These are phyloP conservation scores for Microplitis deprimator DNA, from an alignment of 2,888 invertebrate species.

Conservation along the genomic window DNA sequence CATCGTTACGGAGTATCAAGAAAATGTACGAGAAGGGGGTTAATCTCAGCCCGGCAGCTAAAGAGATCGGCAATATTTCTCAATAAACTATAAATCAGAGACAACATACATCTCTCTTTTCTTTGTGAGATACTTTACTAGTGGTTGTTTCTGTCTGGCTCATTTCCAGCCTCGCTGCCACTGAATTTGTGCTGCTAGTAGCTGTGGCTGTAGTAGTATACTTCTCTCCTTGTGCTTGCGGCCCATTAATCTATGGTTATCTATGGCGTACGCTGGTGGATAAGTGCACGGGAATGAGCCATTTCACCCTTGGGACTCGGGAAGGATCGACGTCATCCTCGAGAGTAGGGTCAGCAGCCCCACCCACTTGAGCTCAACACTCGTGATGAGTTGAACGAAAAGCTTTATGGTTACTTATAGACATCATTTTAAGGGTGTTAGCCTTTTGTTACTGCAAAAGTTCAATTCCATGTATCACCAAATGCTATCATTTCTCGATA, in stretches of 20 bases:
- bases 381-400: constrained; percentile 14
- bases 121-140: constrained; percentile 35
- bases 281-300: constrained; percentile 71
- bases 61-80: constrained; percentile 68
- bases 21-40: constrained; percentile 54
- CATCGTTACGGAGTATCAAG: constrained; percentile 23
- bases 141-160: constrained; percentile 44
- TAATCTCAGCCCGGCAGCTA: constrained; percentile 62
- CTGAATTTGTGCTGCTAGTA: too few species aligned
- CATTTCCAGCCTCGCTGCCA: constrained; percentile 44
- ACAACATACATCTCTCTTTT: constrained; percentile 54
- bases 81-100: constrained; percentile 71
- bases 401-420: constrained; percentile 2
- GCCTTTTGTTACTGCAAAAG: neutral
- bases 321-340: constrained; percentile 51
- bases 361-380: constrained; percentile 16
- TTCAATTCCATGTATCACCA: neutral
- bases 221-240: constrained; percentile 56
- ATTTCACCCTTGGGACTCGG: constrained; percentile 71
- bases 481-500: neutral
- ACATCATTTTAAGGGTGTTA: constrained; percentile 1
- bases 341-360: constrained; percentile 39
- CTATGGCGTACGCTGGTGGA: constrained; percentile 67
- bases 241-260: constrained; percentile 72
- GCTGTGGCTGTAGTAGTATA: constrained; percentile 21